A percentile compares a stretch with the other conserved stretches of the same genome.
Evolutionary conservation across 2,888 invertebrate species (phyloP).

Genomic region (Chrysodeixis includens): DNA sequence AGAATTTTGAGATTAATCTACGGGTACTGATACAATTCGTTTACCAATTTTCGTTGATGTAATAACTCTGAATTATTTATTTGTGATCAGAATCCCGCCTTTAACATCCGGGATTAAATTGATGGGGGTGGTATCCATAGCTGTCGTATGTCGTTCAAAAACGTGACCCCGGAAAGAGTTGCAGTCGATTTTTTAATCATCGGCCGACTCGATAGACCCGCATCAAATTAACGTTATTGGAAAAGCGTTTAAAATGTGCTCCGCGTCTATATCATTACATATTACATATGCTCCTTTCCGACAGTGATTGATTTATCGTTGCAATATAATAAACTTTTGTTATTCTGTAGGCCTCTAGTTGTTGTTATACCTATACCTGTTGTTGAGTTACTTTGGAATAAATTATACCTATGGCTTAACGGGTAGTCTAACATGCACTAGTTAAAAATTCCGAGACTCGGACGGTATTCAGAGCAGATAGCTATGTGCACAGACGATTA

Average conservation of each 20-base stretch:
- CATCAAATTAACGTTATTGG: conserved; percentile 28
- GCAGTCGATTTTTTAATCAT: conserved; percentile 30
- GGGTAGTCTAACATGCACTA: too few relatives aligned
- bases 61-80: conserved; percentile 43
- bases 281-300: neutral
- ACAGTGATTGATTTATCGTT: neutral
- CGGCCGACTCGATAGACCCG: conserved; percentile 2
- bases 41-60: conserved; percentile 31
- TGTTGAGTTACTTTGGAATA: too few relatives aligned
- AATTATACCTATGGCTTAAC: too few relatives aligned
- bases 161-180: conserved; percentile 8
- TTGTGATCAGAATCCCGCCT: conserved; percentile 2
- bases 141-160: conserved; percentile 12
- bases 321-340: neutral
- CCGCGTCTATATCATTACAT: neutral
- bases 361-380: too few relatives aligned
- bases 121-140: conserved; percentile 5
- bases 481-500: too few relatives aligned
- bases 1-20: conserved; percentile 10
- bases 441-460: too few relatives aligned
- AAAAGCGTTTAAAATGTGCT: conserved; percentile 11
- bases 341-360: too few relatives aligned
- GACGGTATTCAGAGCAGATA: too few relatives aligned
- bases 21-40: conserved; percentile 12
- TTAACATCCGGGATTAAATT: conserved; percentile 29